Percentiles rank a stretch among this genome's conserved stretches.
Conservation (phyloP, 2,797 vertebrate genomes). For the Danio tinwini region DNA sequence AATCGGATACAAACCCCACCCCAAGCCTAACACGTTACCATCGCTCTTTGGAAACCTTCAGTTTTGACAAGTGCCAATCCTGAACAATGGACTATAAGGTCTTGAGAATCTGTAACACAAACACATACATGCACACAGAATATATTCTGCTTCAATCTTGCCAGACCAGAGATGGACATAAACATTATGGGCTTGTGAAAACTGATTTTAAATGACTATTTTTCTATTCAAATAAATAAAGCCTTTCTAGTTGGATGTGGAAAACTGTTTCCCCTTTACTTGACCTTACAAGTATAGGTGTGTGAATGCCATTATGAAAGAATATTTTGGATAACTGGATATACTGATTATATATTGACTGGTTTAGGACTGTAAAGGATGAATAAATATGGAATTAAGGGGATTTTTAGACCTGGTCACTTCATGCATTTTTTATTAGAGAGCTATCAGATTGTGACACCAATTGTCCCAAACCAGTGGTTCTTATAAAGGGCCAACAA, state of each 20-base stretch:
- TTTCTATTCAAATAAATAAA: constrained; percentile 32
- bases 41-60: constrained; percentile 92
- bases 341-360: no score
- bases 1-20: constrained; percentile 95
- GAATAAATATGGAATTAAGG: no score
- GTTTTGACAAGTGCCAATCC: constrained; percentile 73
- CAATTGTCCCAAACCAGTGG: no score
- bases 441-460: no score
- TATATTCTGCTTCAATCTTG: not conserved
- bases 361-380: no score
- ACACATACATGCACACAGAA: no score
- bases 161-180: not conserved
- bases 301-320: no score
- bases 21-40: constrained; percentile 86
- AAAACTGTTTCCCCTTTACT: not conserved
- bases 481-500: no score
- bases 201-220: constrained; percentile 23
- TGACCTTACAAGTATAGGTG: no score
- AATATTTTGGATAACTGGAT: no score
- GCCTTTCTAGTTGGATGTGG: not conserved
- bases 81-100: not conserved
- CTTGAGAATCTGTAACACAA: not conserved
- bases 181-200: constrained; percentile 14
- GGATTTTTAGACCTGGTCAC: no score
- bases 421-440: no score